Evolutionary conservation across 2,888 invertebrate species (phyloP).

Genomic region (Pharmacophagus antenor): DNA sequence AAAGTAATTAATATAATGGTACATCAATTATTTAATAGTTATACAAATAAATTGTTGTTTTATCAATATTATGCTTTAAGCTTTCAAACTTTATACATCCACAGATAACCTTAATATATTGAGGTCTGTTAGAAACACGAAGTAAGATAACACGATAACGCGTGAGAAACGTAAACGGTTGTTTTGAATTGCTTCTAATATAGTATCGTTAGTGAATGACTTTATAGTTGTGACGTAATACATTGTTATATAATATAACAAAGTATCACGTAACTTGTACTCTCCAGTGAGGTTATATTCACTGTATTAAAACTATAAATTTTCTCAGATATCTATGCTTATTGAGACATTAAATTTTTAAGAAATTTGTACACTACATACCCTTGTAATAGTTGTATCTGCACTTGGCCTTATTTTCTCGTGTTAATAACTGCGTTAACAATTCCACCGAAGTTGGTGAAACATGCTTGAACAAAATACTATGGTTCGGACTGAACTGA

Average conservation of each 20-base stretch:
- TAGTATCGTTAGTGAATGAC: constrained; percentile 46
- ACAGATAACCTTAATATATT: constrained; percentile 44
- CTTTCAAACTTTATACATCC: constrained; percentile 27
- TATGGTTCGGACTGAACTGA: too few relatives aligned
- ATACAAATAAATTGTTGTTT: constrained; percentile 9
- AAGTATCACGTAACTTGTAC: too few relatives aligned
- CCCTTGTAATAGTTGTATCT: too few relatives aligned
- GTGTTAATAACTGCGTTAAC: too few relatives aligned
- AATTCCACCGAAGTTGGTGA: too few relatives aligned
- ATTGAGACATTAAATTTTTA: too few relatives aligned
- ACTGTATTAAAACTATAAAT: too few relatives aligned
- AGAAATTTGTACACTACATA: too few relatives aligned
- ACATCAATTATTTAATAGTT: not conserved
- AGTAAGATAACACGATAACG: constrained; percentile 57
- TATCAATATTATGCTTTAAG: constrained; percentile 25
- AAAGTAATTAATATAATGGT: not conserved
- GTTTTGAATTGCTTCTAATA: constrained; percentile 66
- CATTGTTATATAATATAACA: constrained; percentile 29
- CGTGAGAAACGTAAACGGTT: constrained; percentile 63
- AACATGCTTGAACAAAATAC: too few relatives aligned
- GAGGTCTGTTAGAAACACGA: constrained; percentile 46
- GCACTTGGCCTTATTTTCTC: too few relatives aligned
- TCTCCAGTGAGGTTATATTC: too few relatives aligned
- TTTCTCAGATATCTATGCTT: too few relatives aligned
- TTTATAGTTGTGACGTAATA: constrained; percentile 24